A percentile compares a stretch with the other conserved stretches of the same genome.
Conservation (phyloP, 1,140 invertebrate genomes). For the Drosophila serrata region DNA sequence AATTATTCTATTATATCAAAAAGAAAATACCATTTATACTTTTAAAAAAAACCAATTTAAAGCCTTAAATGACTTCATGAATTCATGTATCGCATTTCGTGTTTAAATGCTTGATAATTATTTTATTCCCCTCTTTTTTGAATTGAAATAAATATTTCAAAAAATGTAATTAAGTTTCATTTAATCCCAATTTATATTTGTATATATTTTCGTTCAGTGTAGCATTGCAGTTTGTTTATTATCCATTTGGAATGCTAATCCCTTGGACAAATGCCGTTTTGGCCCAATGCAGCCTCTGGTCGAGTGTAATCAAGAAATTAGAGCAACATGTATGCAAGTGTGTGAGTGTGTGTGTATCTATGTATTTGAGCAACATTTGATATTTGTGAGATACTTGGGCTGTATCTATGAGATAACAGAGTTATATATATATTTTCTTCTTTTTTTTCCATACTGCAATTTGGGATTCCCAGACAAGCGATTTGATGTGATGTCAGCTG, state of each 20-base stretch:
- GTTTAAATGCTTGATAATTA: too few species aligned
- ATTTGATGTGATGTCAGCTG: slow-evolving; percentile 65
- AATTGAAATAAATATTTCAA: too few species aligned
- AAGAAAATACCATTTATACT: too few species aligned
- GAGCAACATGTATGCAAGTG: slow-evolving; percentile 37
- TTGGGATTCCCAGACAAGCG: slow-evolving; percentile 50
- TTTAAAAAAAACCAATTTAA: too few species aligned
- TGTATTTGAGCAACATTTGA: slow-evolving; percentile 18
- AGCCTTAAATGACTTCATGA: too few species aligned
- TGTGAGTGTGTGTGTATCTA: neutral
- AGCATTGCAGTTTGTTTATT: slow-evolving; percentile 54
- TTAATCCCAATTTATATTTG: neutral
- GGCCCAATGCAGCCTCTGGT: slow-evolving; percentile 40
- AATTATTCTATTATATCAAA: too few species aligned
- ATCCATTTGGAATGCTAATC: slow-evolving; percentile 69
- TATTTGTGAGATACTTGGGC: slow-evolving; percentile 22
- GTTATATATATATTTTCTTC: slow-evolving; percentile 6
- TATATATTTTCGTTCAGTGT: neutral
- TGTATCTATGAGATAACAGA: slow-evolving; percentile 43
- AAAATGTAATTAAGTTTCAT: neutral
- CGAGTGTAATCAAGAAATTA: slow-evolving; percentile 80
- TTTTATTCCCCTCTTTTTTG: too few species aligned
- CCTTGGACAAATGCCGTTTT: slow-evolving; percentile 56
- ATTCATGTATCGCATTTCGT: too few species aligned
- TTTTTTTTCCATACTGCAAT: slow-evolving; percentile 9